These are phyloP conservation scores for Macaria liturata DNA, from an alignment of 2,888 invertebrate species.

Conservation along the genomic window DNA sequence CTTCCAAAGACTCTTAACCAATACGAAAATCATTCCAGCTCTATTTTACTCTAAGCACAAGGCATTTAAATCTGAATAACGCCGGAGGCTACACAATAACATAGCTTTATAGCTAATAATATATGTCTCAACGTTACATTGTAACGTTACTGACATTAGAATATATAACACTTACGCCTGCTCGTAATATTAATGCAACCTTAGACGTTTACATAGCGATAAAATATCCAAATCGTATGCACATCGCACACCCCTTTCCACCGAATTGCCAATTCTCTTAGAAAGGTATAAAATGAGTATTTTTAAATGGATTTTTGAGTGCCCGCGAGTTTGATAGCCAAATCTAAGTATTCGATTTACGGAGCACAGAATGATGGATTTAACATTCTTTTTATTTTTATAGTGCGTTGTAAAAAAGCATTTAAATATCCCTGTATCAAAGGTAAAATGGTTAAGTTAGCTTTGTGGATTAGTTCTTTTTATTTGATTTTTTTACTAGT, in stretches of 20 bases:
- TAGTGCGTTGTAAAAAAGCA: slow-evolving; percentile 71
- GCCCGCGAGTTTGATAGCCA: slow-evolving; percentile 76
- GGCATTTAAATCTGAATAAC: slow-evolving; percentile 46
- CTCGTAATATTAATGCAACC: slow-evolving; percentile 57
- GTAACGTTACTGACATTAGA: slow-evolving; percentile 56
- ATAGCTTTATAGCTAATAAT: slow-evolving; percentile 63
- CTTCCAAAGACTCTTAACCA: too few species aligned
- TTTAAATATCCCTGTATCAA: slow-evolving; percentile 53
- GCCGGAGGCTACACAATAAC: slow-evolving; percentile 49
- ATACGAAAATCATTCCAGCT: too few species aligned
- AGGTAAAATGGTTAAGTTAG: slow-evolving; percentile 5
- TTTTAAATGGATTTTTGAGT: slow-evolving; percentile 83
- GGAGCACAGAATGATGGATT: slow-evolving; percentile 59
- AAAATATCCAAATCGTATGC: slow-evolving; percentile 46
- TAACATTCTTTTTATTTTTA: slow-evolving; percentile 75
- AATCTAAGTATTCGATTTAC: slow-evolving; percentile 78
- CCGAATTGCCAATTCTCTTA: slow-evolving; percentile 58
- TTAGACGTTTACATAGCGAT: slow-evolving; percentile 48
- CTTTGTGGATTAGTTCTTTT: not conserved
- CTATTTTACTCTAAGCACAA: too few species aligned
- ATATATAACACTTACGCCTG: slow-evolving; percentile 52
- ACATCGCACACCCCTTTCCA: slow-evolving; percentile 58
- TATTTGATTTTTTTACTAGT: too few species aligned
- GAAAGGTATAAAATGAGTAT: slow-evolving; percentile 68
- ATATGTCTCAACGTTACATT: slow-evolving; percentile 39